Percentiles rank a stretch among this genome's conserved stretches.
Evolutionary conservation across 2,888 invertebrate species (phyloP).

Genomic region (Caenorhabditis zanzibari): DNA sequence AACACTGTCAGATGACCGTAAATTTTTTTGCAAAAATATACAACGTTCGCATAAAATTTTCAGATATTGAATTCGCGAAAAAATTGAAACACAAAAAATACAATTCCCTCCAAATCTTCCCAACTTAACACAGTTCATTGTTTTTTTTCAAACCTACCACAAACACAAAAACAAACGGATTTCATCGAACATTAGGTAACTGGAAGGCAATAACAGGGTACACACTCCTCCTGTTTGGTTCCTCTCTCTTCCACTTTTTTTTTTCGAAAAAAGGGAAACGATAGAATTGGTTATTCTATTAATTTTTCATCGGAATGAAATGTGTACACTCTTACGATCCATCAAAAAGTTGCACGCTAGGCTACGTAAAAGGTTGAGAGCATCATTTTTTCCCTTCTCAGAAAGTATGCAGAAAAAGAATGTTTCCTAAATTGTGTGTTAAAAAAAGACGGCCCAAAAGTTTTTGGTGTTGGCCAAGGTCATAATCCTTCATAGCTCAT

Average conservation of each 20-base stretch:
- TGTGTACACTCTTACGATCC: constrained; percentile 38
- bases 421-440: constrained; percentile 6
- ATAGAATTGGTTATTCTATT: constrained; percentile 52
- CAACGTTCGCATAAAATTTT: no score
- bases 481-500: constrained; percentile 54
- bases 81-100: no score
- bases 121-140: neutral
- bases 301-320: constrained; percentile 50
- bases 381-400: constrained; percentile 13
- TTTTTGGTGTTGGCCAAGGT: constrained; percentile 14
- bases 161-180: constrained; percentile 16
- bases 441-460: constrained; percentile 2
- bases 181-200: constrained; percentile 43
- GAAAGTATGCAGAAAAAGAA: constrained; percentile 19
- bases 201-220: constrained; percentile 22
- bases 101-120: neutral
- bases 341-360: constrained; percentile 49
- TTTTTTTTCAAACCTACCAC: constrained; percentile 15
- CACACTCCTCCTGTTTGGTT: neutral
- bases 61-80: no score
- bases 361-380: constrained; percentile 26
- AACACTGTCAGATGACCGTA: no score
- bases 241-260: no score
- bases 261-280: constrained; percentile 7
- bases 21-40: no score